Base-by-base conservation (phyloP, 1,140 invertebrate genomes). In the Frieseomelitta varia region DNA sequence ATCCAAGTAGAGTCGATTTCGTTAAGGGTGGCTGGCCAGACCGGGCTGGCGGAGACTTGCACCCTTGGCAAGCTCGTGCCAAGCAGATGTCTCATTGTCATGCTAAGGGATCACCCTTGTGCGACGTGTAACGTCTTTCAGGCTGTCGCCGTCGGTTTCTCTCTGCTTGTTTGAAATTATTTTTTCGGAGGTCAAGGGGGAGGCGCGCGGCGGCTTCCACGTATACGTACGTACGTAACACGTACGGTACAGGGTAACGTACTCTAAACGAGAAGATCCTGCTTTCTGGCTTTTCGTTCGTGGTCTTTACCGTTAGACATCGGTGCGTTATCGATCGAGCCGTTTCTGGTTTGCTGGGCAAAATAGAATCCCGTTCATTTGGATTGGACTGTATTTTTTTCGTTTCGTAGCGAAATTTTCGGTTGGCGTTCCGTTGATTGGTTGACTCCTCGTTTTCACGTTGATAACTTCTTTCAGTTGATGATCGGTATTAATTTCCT, bases 11-110 rank as follows among this genome's bases (percentile, higher is more conserved):
- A 76, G n/a, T 81, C 86, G 84, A 91, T 88, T 87, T 90, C 83
- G 88, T 90, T 87, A 87, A 90, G 89, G 89, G 86, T 90, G 85
- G 80, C 83, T 85, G 77, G 72, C 85, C 72, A 79, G 79, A 83
- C 88, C 79, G 82, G 67, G 55, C 74, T 47, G 39, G 87, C 81
- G 73, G 39, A 47, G 39, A 85, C 88, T 82, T 67, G 88, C 88
- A 90, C 90, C 88, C 89, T 85, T 87, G 71, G 86, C 84, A 79
- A 91, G 90, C 90, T 91, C 90, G 90, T 90, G 90, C 90, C 90
- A 90, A 87, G 90, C 92, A 92, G 92, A 92, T 92, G 91, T 92
- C 91, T 89, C 78, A 91, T 92, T 92, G 92, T 92, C 90, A 92
- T 92, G 92, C 85, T 91, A 92, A 92, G 90, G 88, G 87, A 85